Base-by-base conservation (phyloP, 2,888 invertebrate species). In the Dolichopus griseipennis region DNA sequence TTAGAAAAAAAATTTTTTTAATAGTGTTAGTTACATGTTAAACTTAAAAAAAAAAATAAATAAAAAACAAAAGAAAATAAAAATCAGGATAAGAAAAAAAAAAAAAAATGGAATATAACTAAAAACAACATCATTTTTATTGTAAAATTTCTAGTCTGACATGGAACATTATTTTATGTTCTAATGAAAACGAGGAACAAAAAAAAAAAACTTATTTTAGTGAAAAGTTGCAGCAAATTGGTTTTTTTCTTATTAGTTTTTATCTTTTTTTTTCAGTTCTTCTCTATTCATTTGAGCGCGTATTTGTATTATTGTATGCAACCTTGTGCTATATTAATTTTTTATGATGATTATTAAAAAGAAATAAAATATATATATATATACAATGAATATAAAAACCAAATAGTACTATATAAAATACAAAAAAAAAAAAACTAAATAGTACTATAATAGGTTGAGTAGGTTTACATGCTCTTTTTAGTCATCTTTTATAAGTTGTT, bases 71-170 rank as follows among this genome's bases (percentile, higher is more conserved):
- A 10, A 18, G n/a, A 10, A 37, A 7, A 34, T 34, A 9, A 7
- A 34, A 27, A 27, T 27, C 27, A 41, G 41, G 9, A 41, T 15
- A 41, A 41, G 8, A 41, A 41, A 41, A 41, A 41, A 41, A 7
- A 41, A 41, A 41, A 41, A 41, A 41, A 41, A 7, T 2, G 27
- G 5, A 27, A 27, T 41, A 12, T 9, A 12, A 41, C 41, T 9
- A 41, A 15, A n/a, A 18, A 52, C 18, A 52, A 52, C 52, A 52
- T 52, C 52, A 52, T 52, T 52, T 15, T 27, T 27, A 27, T 52
- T 52, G 52, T 52, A 52, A 52, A 52, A 52, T 52, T 52, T 52
- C 52, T 52, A 52, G 52, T 52, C 52, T 52, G 52, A 52, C 52
- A 52, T 52, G 52, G 15, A 52, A 52, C 52, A 52, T 52, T 52